A percentile compares a stretch with the other conserved stretches of the same genome.
Conservation (phyloP, 2,888 invertebrate species). For the Gymnoscelis rufifasciata region DNA sequence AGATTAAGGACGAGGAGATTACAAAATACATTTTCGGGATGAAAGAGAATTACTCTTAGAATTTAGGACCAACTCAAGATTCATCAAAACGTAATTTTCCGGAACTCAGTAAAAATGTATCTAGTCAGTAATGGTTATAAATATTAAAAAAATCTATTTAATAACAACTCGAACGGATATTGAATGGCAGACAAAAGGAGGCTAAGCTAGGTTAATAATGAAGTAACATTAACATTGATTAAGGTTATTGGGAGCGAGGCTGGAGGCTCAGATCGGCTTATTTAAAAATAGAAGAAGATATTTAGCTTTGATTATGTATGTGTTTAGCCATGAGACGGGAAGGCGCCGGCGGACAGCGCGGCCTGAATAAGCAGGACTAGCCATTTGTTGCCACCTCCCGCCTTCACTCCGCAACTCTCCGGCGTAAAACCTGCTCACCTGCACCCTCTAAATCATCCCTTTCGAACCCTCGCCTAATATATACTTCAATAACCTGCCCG, state of each 20-base stretch:
- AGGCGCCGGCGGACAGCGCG: not conserved
- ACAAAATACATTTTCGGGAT: slow-evolving; percentile 8
- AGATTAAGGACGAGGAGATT: slow-evolving; percentile 8
- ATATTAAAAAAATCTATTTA: too few relatives aligned
- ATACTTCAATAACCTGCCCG: slow-evolving; percentile 19
- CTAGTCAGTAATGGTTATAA: too few relatives aligned
- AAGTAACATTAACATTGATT: too few relatives aligned
- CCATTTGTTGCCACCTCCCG: slow-evolving; percentile 9
- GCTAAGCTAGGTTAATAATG: too few relatives aligned
- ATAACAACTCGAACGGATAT: too few relatives aligned
- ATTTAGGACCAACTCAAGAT: not conserved
- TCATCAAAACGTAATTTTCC: not conserved
- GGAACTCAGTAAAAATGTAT: not conserved
- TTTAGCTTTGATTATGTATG: too few relatives aligned
- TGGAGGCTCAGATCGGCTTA: too few relatives aligned
- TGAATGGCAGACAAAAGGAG: too few relatives aligned
- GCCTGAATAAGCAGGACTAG: slow-evolving; percentile 13
- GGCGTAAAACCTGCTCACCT: slow-evolving; percentile 12
- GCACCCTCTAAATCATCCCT: slow-evolving; percentile 17
- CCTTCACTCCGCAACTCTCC: slow-evolving; percentile 14
- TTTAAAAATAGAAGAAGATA: too few relatives aligned
- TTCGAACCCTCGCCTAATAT: slow-evolving; percentile 22
- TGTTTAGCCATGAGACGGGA: too few relatives aligned
- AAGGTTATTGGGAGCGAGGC: too few relatives aligned
- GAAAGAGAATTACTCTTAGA: slow-evolving; percentile 3